These are phyloP conservation scores for Loxodonta africana DNA, from an alignment of 2,113 vertebrate species.

Conservation along the genomic window DNA sequence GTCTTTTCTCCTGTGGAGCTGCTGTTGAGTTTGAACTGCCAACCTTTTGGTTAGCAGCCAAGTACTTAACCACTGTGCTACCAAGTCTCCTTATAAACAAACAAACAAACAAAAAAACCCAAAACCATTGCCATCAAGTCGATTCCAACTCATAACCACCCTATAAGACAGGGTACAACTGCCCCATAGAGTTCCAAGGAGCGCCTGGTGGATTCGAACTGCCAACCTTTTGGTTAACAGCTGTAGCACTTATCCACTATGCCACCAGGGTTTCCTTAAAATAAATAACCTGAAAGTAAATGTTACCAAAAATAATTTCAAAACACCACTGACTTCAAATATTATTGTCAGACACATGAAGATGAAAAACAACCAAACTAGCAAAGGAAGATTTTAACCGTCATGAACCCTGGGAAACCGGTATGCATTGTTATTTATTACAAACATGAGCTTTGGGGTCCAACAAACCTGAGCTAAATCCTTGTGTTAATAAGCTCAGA, in stretches of 20 bases:
- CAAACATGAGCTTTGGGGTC: conserved; percentile 5
- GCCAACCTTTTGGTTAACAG: too few relatives aligned
- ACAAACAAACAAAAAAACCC: neutral
- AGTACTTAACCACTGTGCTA: neutral
- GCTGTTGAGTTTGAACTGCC: too few relatives aligned
- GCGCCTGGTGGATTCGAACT: too few relatives aligned
- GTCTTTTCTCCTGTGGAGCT: too few relatives aligned
- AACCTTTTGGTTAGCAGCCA: too few relatives aligned
- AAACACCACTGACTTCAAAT: conserved; percentile 7
- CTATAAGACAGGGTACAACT: too few relatives aligned
- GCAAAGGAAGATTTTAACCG: conserved; percentile 6
- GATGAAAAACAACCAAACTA: neutral
- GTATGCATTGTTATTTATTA: neutral
- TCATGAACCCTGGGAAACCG: conserved; percentile 38
- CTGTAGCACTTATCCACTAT: too few relatives aligned
- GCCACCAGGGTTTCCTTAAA: neutral
- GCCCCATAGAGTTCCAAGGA: too few relatives aligned
- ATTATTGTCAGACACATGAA: neutral
- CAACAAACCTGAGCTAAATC: conserved; percentile 44
- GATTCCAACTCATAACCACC: too few relatives aligned
- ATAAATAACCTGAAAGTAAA: conserved; percentile 36
- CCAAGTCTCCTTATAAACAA: neutral
- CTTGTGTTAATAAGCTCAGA: conserved; percentile 40
- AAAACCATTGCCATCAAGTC: too few relatives aligned
- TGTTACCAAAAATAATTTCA: conserved; percentile 15